These are phyloP conservation scores for Copsychus sechellarum DNA, from an alignment of 2,113 vertebrate species.

Conservation along the genomic window DNA sequence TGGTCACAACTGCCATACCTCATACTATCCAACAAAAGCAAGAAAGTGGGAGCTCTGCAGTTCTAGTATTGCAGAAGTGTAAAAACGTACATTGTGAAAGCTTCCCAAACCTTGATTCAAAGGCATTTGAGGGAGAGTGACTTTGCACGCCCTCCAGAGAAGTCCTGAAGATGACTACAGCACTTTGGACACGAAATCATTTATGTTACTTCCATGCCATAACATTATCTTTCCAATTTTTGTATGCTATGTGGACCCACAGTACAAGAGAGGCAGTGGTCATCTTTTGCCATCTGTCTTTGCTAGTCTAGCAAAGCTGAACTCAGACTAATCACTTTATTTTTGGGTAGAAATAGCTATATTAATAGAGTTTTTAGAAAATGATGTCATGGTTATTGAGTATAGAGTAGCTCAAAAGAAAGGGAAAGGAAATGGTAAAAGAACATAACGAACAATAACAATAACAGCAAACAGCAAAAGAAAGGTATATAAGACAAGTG, in stretches of 20 bases:
- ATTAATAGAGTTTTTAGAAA: neutral
- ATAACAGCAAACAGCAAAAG: neutral
- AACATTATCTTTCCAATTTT: neutral
- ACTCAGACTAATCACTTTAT: neutral
- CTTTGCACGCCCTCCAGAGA: neutral
- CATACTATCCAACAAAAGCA: neutral
- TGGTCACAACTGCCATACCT: neutral
- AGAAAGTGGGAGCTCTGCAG: accelerated
- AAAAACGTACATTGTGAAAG: accelerated
- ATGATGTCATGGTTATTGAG: neutral
- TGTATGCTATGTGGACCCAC: neutral
- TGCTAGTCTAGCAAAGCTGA: neutral
- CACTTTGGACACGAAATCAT: accelerated
- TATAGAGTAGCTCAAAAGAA: neutral
- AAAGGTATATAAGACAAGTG: neutral
- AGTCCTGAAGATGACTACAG: neutral
- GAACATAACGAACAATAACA: neutral
- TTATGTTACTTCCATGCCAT: neutral
- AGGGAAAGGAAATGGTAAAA: neutral
- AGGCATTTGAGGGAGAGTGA: neutral
- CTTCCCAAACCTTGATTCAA: neutral
- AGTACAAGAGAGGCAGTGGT: neutral
- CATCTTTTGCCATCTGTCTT: neutral
- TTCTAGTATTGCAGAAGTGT: accelerated
- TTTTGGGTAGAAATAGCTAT: neutral